These are phyloP conservation scores for Rutpela maculata DNA, from an alignment of 2,888 invertebrate species.

Conservation along the genomic window DNA sequence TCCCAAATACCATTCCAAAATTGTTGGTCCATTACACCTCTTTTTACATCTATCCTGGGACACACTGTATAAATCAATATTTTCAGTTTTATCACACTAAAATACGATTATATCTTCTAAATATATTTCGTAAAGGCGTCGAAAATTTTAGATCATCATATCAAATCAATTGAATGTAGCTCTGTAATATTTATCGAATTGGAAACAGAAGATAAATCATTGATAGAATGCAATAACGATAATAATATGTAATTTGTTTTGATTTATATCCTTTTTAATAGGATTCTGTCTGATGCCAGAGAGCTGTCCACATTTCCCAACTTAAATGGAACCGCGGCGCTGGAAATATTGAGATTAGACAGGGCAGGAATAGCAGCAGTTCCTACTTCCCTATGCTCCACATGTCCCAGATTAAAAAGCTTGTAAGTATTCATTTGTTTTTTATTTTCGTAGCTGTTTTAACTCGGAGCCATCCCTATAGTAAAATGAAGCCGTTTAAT, in stretches of 20 bases:
- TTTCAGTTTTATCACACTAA: no score
- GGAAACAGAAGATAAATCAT: slow-evolving; percentile 52
- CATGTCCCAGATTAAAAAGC: slow-evolving; percentile 87
- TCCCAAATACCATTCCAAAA: no score
- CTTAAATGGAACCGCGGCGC: slow-evolving; percentile 85
- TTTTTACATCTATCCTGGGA: no score
- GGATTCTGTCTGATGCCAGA: slow-evolving; percentile 90
- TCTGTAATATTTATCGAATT: not conserved
- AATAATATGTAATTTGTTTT: slow-evolving; percentile 57
- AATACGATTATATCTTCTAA: not conserved
- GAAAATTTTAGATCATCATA: not conserved
- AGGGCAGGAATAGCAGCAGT: slow-evolving; percentile 85
- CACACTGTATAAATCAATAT: no score
- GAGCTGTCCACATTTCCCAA: slow-evolving; percentile 88
- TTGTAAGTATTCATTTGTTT: slow-evolving; percentile 81
- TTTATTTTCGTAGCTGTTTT: not conserved
- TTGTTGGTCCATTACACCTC: no score
- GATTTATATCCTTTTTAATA: slow-evolving; percentile 71
- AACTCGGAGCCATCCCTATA: not conserved
- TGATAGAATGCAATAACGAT: slow-evolving; percentile 50
- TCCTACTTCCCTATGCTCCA: slow-evolving; percentile 84
- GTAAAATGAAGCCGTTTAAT: not conserved
- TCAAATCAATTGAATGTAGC: not conserved
- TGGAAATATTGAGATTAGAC: slow-evolving; percentile 89
- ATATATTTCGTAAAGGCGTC: not conserved